Conservation (phyloP, 1,140 invertebrate species). For the Acarapis woodi region DNA sequence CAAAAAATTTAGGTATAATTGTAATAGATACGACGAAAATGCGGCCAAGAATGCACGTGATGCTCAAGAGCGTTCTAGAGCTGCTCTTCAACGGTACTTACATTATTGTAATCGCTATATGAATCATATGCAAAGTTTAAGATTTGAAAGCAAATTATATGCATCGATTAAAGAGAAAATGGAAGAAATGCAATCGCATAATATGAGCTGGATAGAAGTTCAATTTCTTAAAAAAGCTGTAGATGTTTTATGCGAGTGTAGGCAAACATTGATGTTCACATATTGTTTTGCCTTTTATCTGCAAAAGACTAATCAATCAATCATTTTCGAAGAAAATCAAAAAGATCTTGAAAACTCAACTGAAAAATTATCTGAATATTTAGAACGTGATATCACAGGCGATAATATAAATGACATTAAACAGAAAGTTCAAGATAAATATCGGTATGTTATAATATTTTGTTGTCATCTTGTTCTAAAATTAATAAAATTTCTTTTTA, state of each 20-base stretch:
- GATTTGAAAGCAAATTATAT: constrained; percentile 87
- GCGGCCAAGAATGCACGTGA: constrained; percentile 82
- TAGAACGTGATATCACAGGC: constrained; percentile 87
- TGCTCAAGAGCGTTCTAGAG: constrained; percentile 73
- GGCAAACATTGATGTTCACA: constrained; percentile 94
- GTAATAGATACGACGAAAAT: constrained; percentile 89
- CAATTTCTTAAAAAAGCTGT: constrained; percentile 60
- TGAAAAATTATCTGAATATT: constrained; percentile 82
- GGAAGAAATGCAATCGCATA: constrained; percentile 98
- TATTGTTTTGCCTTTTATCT: constrained; percentile 98
- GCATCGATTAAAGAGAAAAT: constrained; percentile 84
- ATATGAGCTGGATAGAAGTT: constrained; percentile 99
- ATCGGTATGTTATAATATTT: constrained; percentile 32
- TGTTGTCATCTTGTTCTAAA: constrained; percentile 1
- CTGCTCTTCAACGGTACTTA: constrained; percentile 68
- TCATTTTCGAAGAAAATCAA: constrained; percentile 98
- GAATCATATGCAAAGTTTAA: constrained; percentile 96
- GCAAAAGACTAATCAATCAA: constrained; percentile 89
- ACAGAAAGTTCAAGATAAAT: constrained; percentile 97
- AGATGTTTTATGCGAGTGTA: constrained; percentile 83
- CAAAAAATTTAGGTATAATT: constrained; percentile 43
- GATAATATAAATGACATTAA: constrained; percentile 94
- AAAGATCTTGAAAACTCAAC: constrained; percentile 87
- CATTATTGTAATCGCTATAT: constrained; percentile 98
- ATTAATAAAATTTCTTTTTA: constrained; percentile 6